phyloP scores from a whole-genome alignment of 1,140 invertebrate genomes.

The Holotrichia oblita region DNA sequence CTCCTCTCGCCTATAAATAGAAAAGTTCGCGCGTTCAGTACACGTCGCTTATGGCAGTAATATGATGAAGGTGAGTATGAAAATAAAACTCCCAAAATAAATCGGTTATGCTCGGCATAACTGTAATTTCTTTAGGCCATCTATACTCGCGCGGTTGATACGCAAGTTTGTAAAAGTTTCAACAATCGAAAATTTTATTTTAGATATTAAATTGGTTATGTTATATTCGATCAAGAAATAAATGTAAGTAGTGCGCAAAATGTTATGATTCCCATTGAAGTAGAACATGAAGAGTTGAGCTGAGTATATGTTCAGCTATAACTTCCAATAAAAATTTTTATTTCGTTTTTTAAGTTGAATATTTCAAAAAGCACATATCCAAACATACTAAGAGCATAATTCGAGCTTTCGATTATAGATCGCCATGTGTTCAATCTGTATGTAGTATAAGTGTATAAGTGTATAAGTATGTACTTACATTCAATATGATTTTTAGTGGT shows the following conservation, averaged over 20 bases:
- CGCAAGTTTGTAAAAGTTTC: not conserved
- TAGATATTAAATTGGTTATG: not conserved
- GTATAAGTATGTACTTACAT: not conserved
- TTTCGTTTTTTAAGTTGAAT: no score
- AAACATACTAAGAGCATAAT: not conserved
- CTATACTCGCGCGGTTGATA: not conserved
- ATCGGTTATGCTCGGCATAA: not conserved
- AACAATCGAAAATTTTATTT: not conserved
- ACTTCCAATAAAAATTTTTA: no score
- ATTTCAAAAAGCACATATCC: no score
- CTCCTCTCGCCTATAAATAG: not conserved
- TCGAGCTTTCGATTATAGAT: not conserved
- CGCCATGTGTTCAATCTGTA: not conserved
- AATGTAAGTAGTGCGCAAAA: no score
- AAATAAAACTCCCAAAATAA: constrained; percentile 13
- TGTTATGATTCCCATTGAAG: no score
- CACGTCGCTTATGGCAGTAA: constrained; percentile 15
- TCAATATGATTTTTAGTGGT: not conserved
- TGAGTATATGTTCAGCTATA: no score
- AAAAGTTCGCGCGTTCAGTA: not conserved
- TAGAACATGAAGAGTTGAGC: no score
- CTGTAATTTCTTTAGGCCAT: not conserved
- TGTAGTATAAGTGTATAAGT: no score
- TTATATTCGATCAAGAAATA: not conserved
- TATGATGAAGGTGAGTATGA: not conserved